These are phyloP conservation scores for Harlomillsia oculata DNA, from an alignment of 1,140 invertebrate genomes.

Conservation along the genomic window DNA sequence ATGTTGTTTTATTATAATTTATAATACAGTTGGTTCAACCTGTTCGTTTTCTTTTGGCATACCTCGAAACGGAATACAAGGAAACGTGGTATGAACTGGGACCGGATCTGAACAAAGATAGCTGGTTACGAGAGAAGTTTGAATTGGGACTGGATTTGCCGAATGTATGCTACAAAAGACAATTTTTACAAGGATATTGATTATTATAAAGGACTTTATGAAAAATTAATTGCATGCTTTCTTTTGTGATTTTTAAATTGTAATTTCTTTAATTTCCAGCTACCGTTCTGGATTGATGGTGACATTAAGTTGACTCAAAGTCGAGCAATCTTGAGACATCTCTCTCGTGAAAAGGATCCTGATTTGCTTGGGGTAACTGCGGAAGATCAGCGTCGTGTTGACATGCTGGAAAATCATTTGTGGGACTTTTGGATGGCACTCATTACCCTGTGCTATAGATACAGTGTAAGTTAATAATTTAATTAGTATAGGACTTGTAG, in stretches of 20 bases:
- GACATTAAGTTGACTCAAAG: conserved; percentile 46
- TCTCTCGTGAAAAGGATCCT: conserved; percentile 43
- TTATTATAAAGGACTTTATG: no score
- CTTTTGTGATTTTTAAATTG: no score
- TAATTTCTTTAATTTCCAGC: conserved; percentile 37
- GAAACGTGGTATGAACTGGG: conserved; percentile 39
- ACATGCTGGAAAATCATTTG: conserved; percentile 44
- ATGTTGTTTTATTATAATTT: not conserved
- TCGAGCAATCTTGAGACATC: conserved; percentile 45
- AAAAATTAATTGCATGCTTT: no score
- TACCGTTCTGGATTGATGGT: conserved; percentile 49
- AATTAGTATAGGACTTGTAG: no score
- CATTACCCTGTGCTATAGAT: conserved; percentile 40
- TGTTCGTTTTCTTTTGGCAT: conserved; percentile 42
- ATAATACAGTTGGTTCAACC: conserved; percentile 40
- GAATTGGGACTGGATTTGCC: conserved; percentile 39
- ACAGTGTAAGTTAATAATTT: conserved; percentile 6
- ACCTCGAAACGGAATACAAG: conserved; percentile 41
- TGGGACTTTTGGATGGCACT: conserved; percentile 43
- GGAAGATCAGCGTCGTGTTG: conserved; percentile 41
- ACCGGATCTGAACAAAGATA: conserved; percentile 27
- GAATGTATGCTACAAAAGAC: conserved; percentile 35
- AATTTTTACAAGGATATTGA: no score
- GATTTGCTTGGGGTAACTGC: conserved; percentile 40
- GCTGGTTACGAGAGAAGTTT: conserved; percentile 38